These are phyloP conservation scores for Hesperophylax magnus DNA, from an alignment of 1,140 invertebrate species.

Conservation along the genomic window DNA sequence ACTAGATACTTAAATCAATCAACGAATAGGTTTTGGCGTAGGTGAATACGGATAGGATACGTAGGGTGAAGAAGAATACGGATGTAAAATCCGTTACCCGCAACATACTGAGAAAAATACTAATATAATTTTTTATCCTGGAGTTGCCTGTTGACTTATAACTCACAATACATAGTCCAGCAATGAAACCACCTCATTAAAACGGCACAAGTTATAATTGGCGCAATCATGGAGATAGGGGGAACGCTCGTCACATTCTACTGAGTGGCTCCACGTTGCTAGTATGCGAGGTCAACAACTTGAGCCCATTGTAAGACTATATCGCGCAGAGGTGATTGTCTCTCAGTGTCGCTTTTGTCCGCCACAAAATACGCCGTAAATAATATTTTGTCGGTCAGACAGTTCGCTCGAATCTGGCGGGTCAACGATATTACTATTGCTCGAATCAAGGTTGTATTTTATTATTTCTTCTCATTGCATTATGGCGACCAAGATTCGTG, in stretches of 20 bases:
- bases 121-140: too few relatives aligned
- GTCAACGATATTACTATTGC: conserved; percentile 1
- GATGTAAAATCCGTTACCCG: too few relatives aligned
- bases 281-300: not conserved
- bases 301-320: not conserved
- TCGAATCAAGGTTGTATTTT: not conserved
- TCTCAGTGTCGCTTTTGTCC: not conserved
- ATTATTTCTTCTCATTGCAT: not conserved
- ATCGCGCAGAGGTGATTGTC: conserved; percentile 14
- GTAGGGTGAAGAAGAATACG: too few relatives aligned
- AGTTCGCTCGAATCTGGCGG: conserved; percentile 10
- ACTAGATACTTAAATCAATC: too few relatives aligned
- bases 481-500: not conserved
- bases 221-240: not conserved
- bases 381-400: conserved; percentile 10
- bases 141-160: too few relatives aligned
- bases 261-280: not conserved
- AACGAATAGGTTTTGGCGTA: too few relatives aligned
- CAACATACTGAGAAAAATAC: too few relatives aligned
- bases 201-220: not conserved
- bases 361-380: not conserved
- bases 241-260: not conserved
- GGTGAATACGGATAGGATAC: too few relatives aligned
- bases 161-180: too few relatives aligned
- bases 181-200: not conserved